These are phyloP conservation scores for Cirrhinus mrigala DNA, from an alignment of 2,797 vertebrate genomes.

Conservation along the genomic window DNA sequence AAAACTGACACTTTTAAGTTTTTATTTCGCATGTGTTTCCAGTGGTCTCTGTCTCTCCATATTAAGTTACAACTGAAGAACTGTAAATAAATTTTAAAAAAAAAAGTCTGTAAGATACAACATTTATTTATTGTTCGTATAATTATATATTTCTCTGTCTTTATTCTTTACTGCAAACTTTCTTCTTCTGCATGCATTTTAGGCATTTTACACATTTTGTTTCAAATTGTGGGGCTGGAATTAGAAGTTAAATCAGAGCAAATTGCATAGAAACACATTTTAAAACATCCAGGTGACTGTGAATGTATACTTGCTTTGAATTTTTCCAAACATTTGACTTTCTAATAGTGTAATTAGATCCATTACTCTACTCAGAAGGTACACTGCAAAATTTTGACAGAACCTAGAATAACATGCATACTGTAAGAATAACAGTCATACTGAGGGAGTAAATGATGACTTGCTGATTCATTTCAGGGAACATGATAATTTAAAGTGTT, in stretches of 20 bases:
- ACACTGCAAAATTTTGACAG: background rate
- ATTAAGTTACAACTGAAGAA: background rate
- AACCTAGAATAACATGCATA: background rate
- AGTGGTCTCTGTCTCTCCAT: no score
- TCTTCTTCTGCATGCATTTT: background rate
- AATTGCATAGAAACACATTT: background rate
- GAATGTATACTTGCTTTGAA: background rate
- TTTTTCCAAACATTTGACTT: background rate
- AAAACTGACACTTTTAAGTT: background rate
- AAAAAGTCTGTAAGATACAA: background rate
- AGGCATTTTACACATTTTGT: background rate
- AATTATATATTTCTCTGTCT: background rate
- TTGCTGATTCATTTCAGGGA: no score
- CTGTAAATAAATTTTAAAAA: background rate
- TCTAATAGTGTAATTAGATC: background rate
- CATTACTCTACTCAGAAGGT: background rate
- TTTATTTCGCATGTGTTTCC: background rate
- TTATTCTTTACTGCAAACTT: background rate
- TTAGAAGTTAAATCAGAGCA: background rate
- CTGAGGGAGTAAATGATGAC: background rate
- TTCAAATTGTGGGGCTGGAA: background rate
- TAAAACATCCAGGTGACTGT: background rate
- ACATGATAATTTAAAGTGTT: background rate
- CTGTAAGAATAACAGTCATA: no score
- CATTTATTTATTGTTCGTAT: background rate